A percentile compares a stretch with the other conserved stretches of the same genome.
Conservation (phyloP, 2,888 invertebrate species). For the Petrolisthes cinctipes region DNA sequence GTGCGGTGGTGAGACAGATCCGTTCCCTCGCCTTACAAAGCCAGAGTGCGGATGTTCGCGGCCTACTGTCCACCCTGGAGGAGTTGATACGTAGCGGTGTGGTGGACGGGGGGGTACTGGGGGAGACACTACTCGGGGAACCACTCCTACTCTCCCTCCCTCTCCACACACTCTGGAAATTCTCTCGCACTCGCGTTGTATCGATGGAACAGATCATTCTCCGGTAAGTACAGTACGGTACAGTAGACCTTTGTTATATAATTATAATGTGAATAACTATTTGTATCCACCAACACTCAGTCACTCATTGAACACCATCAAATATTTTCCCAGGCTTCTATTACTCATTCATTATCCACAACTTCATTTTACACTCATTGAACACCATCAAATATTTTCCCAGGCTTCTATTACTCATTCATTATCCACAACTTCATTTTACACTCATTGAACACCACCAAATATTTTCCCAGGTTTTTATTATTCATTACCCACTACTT, state of each 20-base stretch:
- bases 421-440: no score
- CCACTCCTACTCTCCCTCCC: slow-evolving; percentile 22
- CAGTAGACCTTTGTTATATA: background rate
- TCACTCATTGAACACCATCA: no score
- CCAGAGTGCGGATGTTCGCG: background rate
- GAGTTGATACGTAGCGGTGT: background rate
- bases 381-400: no score
- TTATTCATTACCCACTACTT: no score
- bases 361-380: no score
- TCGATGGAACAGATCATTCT: slow-evolving; percentile 37
- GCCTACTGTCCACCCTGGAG: background rate
- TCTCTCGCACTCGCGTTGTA: slow-evolving; percentile 24
- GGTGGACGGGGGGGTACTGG: background rate
- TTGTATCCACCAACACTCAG: no score
- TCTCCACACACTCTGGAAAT: slow-evolving; percentile 29
- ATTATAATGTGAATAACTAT: no score
- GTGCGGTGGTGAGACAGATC: background rate
- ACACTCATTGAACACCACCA: no score
- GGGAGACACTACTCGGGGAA: background rate
- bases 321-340: no score
- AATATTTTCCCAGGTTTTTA: no score
- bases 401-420: no score
- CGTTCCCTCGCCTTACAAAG: background rate
- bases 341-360: no score
- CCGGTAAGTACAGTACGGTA: background rate